Conservation (phyloP, 2,888 invertebrate species). For the Cataglyphis livida region DNA sequence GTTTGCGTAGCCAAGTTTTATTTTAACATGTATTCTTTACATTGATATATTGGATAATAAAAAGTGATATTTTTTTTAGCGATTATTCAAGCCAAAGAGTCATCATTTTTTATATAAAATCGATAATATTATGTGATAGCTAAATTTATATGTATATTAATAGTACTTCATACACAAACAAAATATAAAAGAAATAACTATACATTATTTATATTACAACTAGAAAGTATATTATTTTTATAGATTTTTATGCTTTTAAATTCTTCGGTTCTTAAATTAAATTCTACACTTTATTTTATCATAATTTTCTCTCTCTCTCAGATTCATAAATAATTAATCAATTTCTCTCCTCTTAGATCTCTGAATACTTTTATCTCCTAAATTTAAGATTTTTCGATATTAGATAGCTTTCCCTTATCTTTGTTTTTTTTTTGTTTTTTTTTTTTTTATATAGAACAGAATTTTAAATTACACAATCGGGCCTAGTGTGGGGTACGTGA, state of each 20-base stretch:
- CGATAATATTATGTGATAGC: background rate
- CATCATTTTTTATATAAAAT: background rate
- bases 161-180: background rate
- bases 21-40: background rate
- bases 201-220: background rate
- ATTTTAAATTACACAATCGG: background rate
- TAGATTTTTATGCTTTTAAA: background rate
- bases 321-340: background rate
- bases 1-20: background rate
- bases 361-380: background rate
- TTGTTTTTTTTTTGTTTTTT: background rate
- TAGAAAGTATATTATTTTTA: background rate
- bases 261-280: background rate
- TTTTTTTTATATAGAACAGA: background rate
- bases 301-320: background rate
- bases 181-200: background rate
- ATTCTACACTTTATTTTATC: background rate
- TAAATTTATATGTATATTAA: background rate
- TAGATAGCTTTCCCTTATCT: background rate
- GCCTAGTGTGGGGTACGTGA: slow-evolving; percentile 9
- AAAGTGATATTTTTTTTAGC: background rate
- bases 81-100: background rate
- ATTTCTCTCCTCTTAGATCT: background rate
- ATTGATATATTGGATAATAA: background rate
- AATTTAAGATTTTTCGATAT: background rate